Base-by-base conservation (phyloP, 1,140 invertebrate species). In the Pseudomyrmex dendroicus region DNA sequence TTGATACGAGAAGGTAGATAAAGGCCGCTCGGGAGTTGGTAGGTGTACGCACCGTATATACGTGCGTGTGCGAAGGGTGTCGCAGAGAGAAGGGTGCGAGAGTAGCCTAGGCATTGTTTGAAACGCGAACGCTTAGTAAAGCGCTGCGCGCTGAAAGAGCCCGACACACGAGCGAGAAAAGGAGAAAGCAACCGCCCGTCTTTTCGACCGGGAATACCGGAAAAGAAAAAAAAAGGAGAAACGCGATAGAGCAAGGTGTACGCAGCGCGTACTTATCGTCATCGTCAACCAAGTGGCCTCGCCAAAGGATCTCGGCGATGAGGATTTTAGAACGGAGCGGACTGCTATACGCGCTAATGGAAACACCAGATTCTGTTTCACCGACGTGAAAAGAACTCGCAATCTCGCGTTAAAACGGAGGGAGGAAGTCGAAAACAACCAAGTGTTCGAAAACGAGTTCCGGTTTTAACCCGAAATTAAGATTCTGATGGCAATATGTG, bases 51-150 rank as follows among this genome's bases (percentile, higher is more conserved):
- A 73, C 84, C 17, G 35, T 35, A 35, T 35, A 62, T 64, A 82
- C 67, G 84, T 62, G 73, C 70, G 78, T 44, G 70, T 35, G 82
- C n/a, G 73, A 73, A 82, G 73, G 83, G 46, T 74, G 84, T 68
- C 64, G 73, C 35, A 35, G 35, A 35, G 35, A 35, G 56, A 84
- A 78, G 85, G 76, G 89, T 83, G 83, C 89, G 78, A 90, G 85
- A 90, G 85, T 90, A 86, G 86, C 88, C 78, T 50, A 73, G 89
- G 83, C 83, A 90, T 90, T 90, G 89, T 90, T 90, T 88, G 88
- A 90, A 90, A 90, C 85, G 86, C 83, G 90, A 90, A 91, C 90
- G 90, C 88, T 91, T 90, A 85, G 86, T 85, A 84, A 86, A 90
- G 85, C 35, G 35, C 84, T 74, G 76, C 82, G 61, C 82, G 84